Evolutionary conservation across 2,113 vertebrate species (phyloP).

Genomic region (Paraplagusia blochii): DNA sequence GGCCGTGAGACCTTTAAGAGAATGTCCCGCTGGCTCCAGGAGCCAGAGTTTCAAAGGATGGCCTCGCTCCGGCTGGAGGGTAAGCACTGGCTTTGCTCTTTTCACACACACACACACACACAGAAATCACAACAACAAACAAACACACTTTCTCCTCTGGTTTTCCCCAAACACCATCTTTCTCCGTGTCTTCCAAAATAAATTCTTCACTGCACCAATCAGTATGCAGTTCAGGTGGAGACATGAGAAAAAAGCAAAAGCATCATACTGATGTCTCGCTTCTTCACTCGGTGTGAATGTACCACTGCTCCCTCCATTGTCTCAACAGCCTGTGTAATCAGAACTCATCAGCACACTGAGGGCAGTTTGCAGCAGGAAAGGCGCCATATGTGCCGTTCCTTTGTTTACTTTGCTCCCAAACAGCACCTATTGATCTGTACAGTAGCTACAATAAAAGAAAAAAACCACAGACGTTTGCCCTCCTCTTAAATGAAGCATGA

Average conservation of each 20-base stretch:
- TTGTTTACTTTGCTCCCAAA: slow-evolving; percentile 65
- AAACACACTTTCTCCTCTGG: slow-evolving; percentile 32
- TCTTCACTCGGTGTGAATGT: slow-evolving; percentile 9
- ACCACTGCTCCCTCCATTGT: slow-evolving; percentile 30
- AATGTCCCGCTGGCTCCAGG: slow-evolving; percentile 85
- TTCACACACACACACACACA: slow-evolving; percentile 27
- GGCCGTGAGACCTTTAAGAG: slow-evolving; percentile 86
- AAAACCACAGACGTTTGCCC: slow-evolving; percentile 64
- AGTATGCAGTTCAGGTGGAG: slow-evolving; percentile 66
- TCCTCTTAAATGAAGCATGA: slow-evolving; percentile 63
- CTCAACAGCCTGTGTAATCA: slow-evolving; percentile 33
- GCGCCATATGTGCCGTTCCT: slow-evolving; percentile 61
- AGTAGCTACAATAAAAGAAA: slow-evolving; percentile 55
- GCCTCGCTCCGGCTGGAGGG: slow-evolving; percentile 84
- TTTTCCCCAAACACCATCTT: slow-evolving; percentile 60
- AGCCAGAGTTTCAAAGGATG: slow-evolving; percentile 85
- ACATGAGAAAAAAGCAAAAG: slow-evolving; percentile 51
- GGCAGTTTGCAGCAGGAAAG: slow-evolving; percentile 37
- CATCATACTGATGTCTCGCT: slow-evolving; percentile 48
- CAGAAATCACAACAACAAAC: slow-evolving; percentile 44
- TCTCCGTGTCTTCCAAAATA: slow-evolving; percentile 49
- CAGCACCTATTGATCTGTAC: slow-evolving; percentile 67
- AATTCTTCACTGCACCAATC: slow-evolving; percentile 46
- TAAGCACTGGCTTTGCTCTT: slow-evolving; percentile 67
- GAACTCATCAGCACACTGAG: slow-evolving; percentile 44